These are phyloP conservation scores for Omphaloscelis lunosa DNA, from an alignment of 2,888 invertebrate species.

Conservation along the genomic window DNA sequence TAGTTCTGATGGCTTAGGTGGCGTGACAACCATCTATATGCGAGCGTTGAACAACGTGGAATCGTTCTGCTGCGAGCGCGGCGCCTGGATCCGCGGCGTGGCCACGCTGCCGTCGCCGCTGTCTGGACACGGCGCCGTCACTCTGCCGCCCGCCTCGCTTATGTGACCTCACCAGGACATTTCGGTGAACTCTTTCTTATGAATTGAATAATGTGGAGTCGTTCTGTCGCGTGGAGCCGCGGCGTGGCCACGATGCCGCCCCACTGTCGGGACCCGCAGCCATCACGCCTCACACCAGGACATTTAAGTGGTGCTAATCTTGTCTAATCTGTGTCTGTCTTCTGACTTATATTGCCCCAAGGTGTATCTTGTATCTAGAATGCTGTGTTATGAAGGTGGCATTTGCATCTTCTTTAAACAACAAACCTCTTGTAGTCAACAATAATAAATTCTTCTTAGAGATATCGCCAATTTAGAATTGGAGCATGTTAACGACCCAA, in stretches of 20 bases:
- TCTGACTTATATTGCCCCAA: not conserved
- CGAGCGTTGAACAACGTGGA: slow-evolving; percentile 92
- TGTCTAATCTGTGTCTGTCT: not conserved
- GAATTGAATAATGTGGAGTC: slow-evolving; percentile 92
- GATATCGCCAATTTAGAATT: not conserved
- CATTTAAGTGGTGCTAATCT: slow-evolving; percentile 1
- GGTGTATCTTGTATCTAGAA: not conserved
- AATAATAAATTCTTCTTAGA: not conserved
- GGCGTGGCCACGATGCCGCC: slow-evolving; percentile 91
- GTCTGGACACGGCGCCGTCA: slow-evolving; percentile 90
- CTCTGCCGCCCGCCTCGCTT: slow-evolving; percentile 87
- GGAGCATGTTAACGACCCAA: not conserved
- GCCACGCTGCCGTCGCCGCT: slow-evolving; percentile 91
- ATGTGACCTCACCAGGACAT: slow-evolving; percentile 74
- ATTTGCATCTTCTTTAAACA: not conserved
- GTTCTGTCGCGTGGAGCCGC: slow-evolving; percentile 91
- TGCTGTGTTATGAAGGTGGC: not conserved
- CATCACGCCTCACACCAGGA: slow-evolving; percentile 78
- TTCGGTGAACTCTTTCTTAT: not conserved
- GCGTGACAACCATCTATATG: slow-evolving; percentile 92
- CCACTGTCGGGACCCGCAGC: slow-evolving; percentile 91
- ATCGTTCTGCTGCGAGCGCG: slow-evolving; percentile 92
- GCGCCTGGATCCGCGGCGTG: slow-evolving; percentile 91
- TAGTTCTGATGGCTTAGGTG: slow-evolving; percentile 79
- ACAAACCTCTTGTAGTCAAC: not conserved